Percentiles rank a stretch among this genome's conserved stretches.
Evolutionary conservation across 1,140 invertebrate species (phyloP).

Genomic region (Oscheius sp.): DNA sequence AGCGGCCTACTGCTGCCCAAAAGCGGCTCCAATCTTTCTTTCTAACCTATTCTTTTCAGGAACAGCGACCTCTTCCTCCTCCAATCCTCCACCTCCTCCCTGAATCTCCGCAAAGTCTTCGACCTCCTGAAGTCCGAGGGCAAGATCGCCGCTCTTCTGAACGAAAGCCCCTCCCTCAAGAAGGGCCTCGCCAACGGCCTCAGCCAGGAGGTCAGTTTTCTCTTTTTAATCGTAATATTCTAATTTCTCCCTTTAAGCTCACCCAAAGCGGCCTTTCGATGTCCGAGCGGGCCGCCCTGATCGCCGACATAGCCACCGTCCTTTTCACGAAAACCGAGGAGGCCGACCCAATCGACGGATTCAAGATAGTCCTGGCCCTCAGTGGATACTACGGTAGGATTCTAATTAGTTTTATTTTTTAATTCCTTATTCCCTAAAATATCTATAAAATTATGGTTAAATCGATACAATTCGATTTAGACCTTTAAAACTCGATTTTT

Average conservation of each 20-base stretch:
- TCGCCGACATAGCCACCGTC: not conserved
- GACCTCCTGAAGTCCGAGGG: not conserved
- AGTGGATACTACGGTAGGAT: not conserved
- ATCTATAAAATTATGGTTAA: too few species aligned
- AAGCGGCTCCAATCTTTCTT: not conserved
- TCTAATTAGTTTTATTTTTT: not conserved
- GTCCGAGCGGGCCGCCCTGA: too few species aligned
- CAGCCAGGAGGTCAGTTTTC: not conserved
- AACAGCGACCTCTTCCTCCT: not conserved
- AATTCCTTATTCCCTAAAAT: not conserved
- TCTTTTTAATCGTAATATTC: too few species aligned
- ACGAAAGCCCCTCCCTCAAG: not conserved
- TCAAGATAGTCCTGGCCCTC: not conserved
- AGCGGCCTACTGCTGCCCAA: too few species aligned
- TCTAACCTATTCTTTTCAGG: not conserved
- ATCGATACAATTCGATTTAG: too few species aligned
- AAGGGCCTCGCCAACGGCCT: not conserved
- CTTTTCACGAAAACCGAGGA: not conserved
- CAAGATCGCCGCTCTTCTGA: not conserved
- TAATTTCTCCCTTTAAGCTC: too few species aligned
- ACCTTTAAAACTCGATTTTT: too few species aligned
- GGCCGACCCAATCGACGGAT: not conserved
- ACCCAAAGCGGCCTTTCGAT: too few species aligned
- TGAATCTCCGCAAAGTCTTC: not conserved
- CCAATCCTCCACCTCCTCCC: not conserved